Base-by-base conservation (phyloP, 2,113 vertebrate species). In the Platysternon megacephalum region DNA sequence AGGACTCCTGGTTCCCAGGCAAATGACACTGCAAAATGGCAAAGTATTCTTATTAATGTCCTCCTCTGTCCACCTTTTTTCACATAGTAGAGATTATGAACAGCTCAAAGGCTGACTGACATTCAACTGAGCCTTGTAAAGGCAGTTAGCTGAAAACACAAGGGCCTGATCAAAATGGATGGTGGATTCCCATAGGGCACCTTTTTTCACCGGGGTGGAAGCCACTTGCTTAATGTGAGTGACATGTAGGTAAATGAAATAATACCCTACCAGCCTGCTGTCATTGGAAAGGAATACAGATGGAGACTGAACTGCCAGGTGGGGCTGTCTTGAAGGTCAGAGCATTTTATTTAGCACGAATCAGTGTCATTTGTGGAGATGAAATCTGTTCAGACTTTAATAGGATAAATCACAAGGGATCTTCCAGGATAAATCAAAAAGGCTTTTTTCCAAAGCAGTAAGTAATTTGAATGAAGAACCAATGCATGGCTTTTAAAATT, bases 311-410 rank as follows among this genome's bases (percentile, higher is more conserved):
- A 95, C 95, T 97, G 96, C 91, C 93, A 97, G 87, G 53, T 88
- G 86, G 89, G 93, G 91, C 87, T 97, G 88, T 90, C 95, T 93
- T 84, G 95, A 94, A 97, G 97, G 98, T 97, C 97, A 95, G 90
- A 93, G 79, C 55, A 72, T 96, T 97, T 97, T 96, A 97, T 98
- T 97, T 97, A 97, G 95, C 88, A 85, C 97, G 94, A 95, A 97
- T 97, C 94, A 84, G 85, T 96, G 94, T 97, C 97, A 95, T 96
- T 96, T 94, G 88, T 90, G 91, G 90, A 97, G 96, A 96, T 97
- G 93, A 97, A 97, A 97, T 97, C 97, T 96, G 76, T 89, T 94
- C 93, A 88, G 91, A 78, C 83, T 89, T 96, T 94, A 97, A 95
- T 95, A 96, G 95, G 90, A 85, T 96, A 97, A 97, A 93, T 97